Base-by-base conservation (phyloP, 1,140 invertebrate genomes). In the Drosophila sucinea region DNA sequence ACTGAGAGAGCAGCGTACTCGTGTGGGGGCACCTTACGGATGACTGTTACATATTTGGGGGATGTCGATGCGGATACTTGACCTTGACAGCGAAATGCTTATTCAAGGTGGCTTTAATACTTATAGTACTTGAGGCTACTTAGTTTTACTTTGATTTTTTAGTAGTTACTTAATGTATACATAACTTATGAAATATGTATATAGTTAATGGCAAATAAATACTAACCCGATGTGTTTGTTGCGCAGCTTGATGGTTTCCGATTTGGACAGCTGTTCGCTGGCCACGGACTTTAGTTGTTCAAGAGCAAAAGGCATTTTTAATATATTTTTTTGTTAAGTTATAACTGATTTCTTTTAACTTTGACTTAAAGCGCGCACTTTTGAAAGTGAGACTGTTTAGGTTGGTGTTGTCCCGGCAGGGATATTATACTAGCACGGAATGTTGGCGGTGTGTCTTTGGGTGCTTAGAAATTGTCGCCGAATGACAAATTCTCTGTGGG, bases 141-240 rank as follows among this genome's bases (percentile, higher is more conserved):
- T 35, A 25, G n/a, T n/a, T 51, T 51, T 51, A 51, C 1, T 1
- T 17, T 51, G 5, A 27, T 51, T 27, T 10, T 17, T 27, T 55
- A 51, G 17, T 51, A 6, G 29, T 10, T 55, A 8, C 8, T 5
- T 23, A 4, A 30, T 63, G 61, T 23, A 11, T 44, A 30, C 27
- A 35, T 58, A 32, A 1, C 11, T n/a, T 51, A 51, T 47, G 11
- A 25, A 27, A 51, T 27, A 47, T 6, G 17, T 17, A 35, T 4
- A 35, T 35, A 38, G 35, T 51, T 51, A 27, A 51, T 51, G 2
- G 7, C 23, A 27, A 51, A 51, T 51, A 33, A 60, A 54, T 69
- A 77, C 95, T 96, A 93, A 97, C 96, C 96, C 96, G 77, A 97
- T 95, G 82, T 96, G 94, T 83, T 96, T 94, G 81, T 97, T 94